Evolutionary conservation across 2,113 vertebrate species (phyloP).

Genomic region (Pomatostomus ruficeps): DNA sequence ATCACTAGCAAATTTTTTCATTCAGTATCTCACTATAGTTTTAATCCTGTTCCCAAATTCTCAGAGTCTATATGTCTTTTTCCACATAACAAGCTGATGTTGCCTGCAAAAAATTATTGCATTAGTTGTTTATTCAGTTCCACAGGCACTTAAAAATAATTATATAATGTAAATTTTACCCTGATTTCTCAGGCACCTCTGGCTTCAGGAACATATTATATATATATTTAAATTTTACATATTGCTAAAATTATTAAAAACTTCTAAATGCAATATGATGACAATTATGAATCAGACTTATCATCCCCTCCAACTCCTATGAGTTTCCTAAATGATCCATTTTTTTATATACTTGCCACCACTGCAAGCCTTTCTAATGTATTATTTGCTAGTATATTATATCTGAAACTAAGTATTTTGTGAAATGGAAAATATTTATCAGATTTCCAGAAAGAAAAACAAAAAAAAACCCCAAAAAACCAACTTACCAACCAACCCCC

Average conservation of each 20-base stretch:
- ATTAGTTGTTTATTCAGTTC: neutral
- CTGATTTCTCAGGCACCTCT: neutral
- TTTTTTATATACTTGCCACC: neutral
- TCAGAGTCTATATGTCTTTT: neutral
- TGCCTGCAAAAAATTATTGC: neutral
- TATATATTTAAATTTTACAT: neutral
- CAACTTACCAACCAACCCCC: neutral
- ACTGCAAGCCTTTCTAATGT: neutral
- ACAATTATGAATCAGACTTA: neutral
- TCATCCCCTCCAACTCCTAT: neutral
- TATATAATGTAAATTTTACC: neutral
- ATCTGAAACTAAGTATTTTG: neutral
- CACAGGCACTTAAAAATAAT: neutral
- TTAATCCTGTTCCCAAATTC: neutral
- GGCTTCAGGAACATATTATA: neutral
- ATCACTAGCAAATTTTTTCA: neutral
- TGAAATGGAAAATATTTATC: neutral
- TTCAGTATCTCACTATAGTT: neutral
- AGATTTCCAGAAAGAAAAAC: neutral
- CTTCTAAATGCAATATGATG: neutral
- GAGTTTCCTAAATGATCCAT: neutral
- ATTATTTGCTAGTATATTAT: neutral
- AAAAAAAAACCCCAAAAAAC: too few species aligned
- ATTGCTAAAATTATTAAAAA: neutral
- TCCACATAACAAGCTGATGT: neutral